These are phyloP conservation scores for Macrosteles quadrilineatus DNA, from an alignment of 1,140 invertebrate species.

Conservation along the genomic window DNA sequence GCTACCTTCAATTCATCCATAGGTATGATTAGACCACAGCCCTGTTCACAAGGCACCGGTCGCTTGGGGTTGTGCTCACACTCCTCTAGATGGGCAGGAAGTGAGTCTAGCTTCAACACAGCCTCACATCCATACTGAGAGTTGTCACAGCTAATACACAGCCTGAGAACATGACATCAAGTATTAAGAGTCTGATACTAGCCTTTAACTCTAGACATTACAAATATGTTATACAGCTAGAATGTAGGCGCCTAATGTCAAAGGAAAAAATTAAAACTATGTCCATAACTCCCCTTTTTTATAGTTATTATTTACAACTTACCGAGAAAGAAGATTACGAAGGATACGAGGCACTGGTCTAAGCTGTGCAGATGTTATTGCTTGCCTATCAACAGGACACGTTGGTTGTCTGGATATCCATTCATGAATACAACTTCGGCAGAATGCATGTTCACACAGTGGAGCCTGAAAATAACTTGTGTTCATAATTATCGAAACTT, in stretches of 20 bases:
- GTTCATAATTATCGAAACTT: slow-evolving; percentile 18
- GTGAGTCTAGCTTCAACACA: slow-evolving; percentile 82
- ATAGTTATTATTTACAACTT: slow-evolving; percentile 30
- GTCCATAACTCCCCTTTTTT: too few species aligned
- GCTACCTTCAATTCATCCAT: slow-evolving; percentile 86
- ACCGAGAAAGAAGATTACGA: slow-evolving; percentile 84
- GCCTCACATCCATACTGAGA: slow-evolving; percentile 80
- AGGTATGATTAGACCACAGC: slow-evolving; percentile 90
- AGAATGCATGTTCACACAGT: slow-evolving; percentile 95
- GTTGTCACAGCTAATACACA: slow-evolving; percentile 91
- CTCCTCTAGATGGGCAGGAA: slow-evolving; percentile 82
- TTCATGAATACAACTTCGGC: slow-evolving; percentile 88
- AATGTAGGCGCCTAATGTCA: too few species aligned
- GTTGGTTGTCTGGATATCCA: slow-evolving; percentile 92
- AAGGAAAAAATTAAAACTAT: too few species aligned
- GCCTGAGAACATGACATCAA: slow-evolving; percentile 54
- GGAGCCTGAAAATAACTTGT: slow-evolving; percentile 75
- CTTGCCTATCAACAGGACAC: slow-evolving; percentile 90
- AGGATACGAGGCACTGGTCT: slow-evolving; percentile 90
- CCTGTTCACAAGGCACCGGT: slow-evolving; percentile 88
- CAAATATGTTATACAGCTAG: too few species aligned
- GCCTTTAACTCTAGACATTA: too few species aligned
- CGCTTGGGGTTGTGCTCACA: slow-evolving; percentile 94
- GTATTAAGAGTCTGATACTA: too few species aligned
- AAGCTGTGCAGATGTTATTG: slow-evolving; percentile 82